Evolutionary conservation across 2,888 invertebrate species (phyloP).

Genomic region (Drosophila conformis): DNA sequence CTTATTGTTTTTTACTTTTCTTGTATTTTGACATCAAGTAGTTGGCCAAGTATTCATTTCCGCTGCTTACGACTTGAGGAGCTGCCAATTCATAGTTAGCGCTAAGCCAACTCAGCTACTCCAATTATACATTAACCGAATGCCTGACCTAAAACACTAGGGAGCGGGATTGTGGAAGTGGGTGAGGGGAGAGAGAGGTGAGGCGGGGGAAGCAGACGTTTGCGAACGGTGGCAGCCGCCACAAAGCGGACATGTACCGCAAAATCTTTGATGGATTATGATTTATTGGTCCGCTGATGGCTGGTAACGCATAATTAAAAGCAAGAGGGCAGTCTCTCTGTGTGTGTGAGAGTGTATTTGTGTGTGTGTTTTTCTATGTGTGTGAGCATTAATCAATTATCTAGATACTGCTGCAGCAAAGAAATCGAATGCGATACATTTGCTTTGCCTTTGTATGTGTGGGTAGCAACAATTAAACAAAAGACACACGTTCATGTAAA

Average conservation of each 20-base stretch:
- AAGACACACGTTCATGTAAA: slow-evolving; percentile 79
- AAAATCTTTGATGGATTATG: slow-evolving; percentile 81
- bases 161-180: not conserved
- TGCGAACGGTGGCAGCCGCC: slow-evolving; percentile 15
- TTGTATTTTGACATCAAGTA: slow-evolving; percentile 64
- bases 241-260: slow-evolving; percentile 57
- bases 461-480: slow-evolving; percentile 77
- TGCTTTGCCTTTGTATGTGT: slow-evolving; percentile 38
- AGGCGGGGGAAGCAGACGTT: slow-evolving; percentile 34
- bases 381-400: slow-evolving; percentile 72
- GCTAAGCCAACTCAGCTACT: slow-evolving; percentile 31
- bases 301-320: slow-evolving; percentile 77
- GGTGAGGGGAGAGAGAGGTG: not conserved
- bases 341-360: slow-evolving; percentile 3
- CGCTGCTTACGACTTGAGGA: slow-evolving; percentile 51
- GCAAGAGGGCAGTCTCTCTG: slow-evolving; percentile 40
- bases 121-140: slow-evolving; percentile 68
- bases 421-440: slow-evolving; percentile 52
- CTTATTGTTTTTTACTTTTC: slow-evolving; percentile 43
- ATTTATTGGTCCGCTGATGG: slow-evolving; percentile 76
- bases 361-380: slow-evolving; percentile 19
- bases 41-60: slow-evolving; percentile 73
- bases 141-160: not conserved
- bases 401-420: slow-evolving; percentile 56
- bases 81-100: slow-evolving; percentile 49